Conservation (phyloP, 2,797 vertebrate species). For the Siniperca undulata region DNA sequence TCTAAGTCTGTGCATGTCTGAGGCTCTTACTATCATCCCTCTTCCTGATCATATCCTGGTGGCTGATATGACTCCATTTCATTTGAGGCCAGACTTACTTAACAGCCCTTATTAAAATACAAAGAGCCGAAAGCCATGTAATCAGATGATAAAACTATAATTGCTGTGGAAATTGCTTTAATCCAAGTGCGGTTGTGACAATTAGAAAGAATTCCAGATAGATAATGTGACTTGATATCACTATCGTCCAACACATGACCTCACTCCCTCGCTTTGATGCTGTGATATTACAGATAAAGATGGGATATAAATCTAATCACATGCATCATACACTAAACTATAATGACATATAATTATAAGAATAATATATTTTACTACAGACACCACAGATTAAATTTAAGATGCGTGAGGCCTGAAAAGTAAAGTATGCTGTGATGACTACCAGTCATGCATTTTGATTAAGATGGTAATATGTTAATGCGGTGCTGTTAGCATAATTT, state of each 20-base stretch:
- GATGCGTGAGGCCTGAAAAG: constrained; percentile 43
- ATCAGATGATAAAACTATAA: constrained; percentile 74
- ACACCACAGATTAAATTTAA: constrained; percentile 10
- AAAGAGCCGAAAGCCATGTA: constrained; percentile 73
- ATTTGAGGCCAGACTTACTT: constrained; percentile 62
- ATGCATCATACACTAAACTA: neutral
- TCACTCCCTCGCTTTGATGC: constrained; percentile 7
- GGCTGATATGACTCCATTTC: constrained; percentile 49
- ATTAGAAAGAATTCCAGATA: constrained; percentile 50
- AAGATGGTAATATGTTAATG: constrained; percentile 86
- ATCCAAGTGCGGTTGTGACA: constrained; percentile 67
- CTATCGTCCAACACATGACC: constrained; percentile 40
- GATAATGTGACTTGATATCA: constrained; percentile 48
- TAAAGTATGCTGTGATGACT: constrained; percentile 58
- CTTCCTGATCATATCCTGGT: constrained; percentile 32
- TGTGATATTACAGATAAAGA: constrained; percentile 31
- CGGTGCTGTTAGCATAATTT: constrained; percentile 85
- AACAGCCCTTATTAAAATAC: constrained; percentile 67
- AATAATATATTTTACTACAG: neutral
- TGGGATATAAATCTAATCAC: constrained; percentile 15
- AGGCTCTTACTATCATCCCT: constrained; percentile 12
- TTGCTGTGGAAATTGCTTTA: constrained; percentile 71
- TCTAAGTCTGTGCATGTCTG: neutral
- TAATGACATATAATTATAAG: neutral
- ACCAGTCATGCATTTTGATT: constrained; percentile 68